Evolutionary conservation across 92 coral and sea anemone genomes (phyloP), one percentile per base, ranked within the genome.

Genomic region (Epizoanthus fatuus): DNA sequence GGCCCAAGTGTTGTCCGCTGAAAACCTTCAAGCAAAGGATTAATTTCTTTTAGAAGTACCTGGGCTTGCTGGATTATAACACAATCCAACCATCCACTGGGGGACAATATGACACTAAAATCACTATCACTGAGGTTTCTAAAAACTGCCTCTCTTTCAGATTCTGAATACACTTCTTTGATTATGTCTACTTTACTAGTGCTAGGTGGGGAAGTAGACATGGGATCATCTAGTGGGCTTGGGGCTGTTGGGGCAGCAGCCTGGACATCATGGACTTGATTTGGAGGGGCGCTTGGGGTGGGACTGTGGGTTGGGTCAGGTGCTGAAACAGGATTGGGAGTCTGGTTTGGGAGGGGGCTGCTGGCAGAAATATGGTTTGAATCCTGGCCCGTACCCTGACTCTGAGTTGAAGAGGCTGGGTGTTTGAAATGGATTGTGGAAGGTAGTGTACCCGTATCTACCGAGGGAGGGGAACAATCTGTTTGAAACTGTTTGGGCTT

Each of bases 1-100:
- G 88, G 86, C 63, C 95, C 91, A 13, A 92, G 95, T 45, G 88
- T 92, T 83, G 96, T 86, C 75, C 93, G 66, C 80, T 90, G 92
- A 79, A 93, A 87, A 15, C 93, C 94, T 69, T 90, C 89, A 79
- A 93, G 79, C 77, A 71, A 39, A 52, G 91, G 92, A 81, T 85
- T 91, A 13, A 84, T 38, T 45, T 86, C 66, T 77, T 82, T 86
- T 44, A 87, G 47, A 45, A 59, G 86, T 15, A 87, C 56, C 53
- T 93, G 91, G 79, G 96, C 94, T 55, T 85, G 81, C 39, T 93
- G 92, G 40, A 93, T 84, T 47, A 81, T 88, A 3, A 83, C 4
- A 73, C 94, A 74, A 71, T 90, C 94, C 44, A 90, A 71, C 94
- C 94, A 93, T 32, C 94, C 94, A 60, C 39, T 60, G 11, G 93